phyloP scores from a whole-genome alignment of 2,113 vertebrate species.

The Atrichornis clamosus region DNA sequence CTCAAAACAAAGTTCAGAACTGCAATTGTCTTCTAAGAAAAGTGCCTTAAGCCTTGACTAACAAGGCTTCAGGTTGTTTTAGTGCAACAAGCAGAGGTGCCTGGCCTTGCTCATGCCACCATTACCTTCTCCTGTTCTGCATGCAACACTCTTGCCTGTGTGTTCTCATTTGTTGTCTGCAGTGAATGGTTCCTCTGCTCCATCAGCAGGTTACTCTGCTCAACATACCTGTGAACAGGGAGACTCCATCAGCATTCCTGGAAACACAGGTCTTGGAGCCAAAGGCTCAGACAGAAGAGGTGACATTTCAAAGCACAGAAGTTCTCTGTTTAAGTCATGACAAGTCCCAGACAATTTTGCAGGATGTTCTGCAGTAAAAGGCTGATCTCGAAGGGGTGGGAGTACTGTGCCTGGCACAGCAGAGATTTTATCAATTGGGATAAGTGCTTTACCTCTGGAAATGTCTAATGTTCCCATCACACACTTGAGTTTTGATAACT shows the following conservation, averaged over 20 bases:
- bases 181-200: conserved; percentile 92
- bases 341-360: not conserved
- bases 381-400: not conserved
- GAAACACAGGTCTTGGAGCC: not conserved
- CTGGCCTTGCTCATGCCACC: not conserved
- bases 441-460: not conserved
- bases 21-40: not conserved
- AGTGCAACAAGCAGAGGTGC: not conserved
- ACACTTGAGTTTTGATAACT: not conserved
- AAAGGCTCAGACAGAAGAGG: not conserved
- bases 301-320: not conserved
- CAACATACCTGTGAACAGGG: conserved; percentile 80
- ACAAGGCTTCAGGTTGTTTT: not conserved
- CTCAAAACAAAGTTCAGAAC: not conserved
- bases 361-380: not conserved
- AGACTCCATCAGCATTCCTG: not conserved
- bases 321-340: not conserved
- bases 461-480: not conserved
- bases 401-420: not conserved
- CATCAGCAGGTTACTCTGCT: conserved; percentile 90
- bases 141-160: conserved; percentile 88
- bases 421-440: not conserved
- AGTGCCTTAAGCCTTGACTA: not conserved
- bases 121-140: conserved; percentile 95
- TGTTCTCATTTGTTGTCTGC: conserved; percentile 85